phyloP scores from a whole-genome alignment of 2,113 vertebrate genomes.

The Poeciliopsis turrubarensis region DNA sequence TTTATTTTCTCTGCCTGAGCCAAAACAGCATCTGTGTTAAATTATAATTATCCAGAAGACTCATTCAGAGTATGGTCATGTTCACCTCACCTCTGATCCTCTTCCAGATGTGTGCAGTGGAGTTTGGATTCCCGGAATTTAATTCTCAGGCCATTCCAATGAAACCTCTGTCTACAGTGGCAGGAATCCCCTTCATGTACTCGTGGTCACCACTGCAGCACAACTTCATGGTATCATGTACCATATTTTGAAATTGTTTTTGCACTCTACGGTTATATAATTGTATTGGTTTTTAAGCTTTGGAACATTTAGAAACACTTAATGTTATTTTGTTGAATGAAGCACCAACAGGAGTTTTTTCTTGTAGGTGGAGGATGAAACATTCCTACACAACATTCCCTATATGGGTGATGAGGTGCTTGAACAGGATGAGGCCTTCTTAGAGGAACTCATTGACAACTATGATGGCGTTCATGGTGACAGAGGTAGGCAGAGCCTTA shows the following conservation, averaged over 20 bases:
- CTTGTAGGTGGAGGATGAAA: slow-evolving; percentile 95
- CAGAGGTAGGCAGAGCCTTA: slow-evolving; percentile 82
- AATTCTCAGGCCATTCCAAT: slow-evolving; percentile 89
- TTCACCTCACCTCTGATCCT: slow-evolving; percentile 5
- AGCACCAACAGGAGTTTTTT: neutral
- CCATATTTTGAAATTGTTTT: neutral
- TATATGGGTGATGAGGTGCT: slow-evolving; percentile 98
- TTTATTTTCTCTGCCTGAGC: slow-evolving; percentile 10
- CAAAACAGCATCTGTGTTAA: neutral
- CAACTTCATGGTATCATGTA: slow-evolving; percentile 93
- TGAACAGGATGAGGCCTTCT: slow-evolving; percentile 97
- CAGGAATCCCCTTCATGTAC: slow-evolving; percentile 97
- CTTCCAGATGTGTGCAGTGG: slow-evolving; percentile 88
- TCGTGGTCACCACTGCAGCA: slow-evolving; percentile 98
- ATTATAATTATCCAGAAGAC: neutral
- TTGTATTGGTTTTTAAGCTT: neutral
- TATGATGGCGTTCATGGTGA: slow-evolving; percentile 98
- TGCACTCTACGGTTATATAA: neutral
- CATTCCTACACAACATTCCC: slow-evolving; percentile 96
- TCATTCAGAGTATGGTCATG: slow-evolving; percentile 4
- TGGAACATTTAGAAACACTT: neutral
- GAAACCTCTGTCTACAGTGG: slow-evolving; percentile 92
- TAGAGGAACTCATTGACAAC: slow-evolving; percentile 98
- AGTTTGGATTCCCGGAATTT: slow-evolving; percentile 91
- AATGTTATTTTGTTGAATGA: neutral